phyloP scores from a whole-genome alignment of 2,888 invertebrate genomes.

The Acleris sparsana region DNA sequence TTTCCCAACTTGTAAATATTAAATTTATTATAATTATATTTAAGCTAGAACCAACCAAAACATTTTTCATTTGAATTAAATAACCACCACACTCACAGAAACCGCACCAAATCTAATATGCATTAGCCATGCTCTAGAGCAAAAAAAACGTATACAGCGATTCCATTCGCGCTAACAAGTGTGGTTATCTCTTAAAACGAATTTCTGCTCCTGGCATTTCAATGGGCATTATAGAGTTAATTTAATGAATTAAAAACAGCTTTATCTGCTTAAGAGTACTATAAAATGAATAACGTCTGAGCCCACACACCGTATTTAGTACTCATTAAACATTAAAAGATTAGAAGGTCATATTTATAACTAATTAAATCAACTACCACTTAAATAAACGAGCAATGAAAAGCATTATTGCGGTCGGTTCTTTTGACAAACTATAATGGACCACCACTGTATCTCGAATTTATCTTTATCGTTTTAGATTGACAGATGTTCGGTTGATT shows the following conservation, averaged over 20 bases:
- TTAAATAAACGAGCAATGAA: slow-evolving; percentile 62
- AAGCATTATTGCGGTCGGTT: slow-evolving; percentile 55
- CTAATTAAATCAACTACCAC: slow-evolving; percentile 74
- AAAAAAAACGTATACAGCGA: not conserved
- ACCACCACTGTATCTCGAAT: slow-evolving; percentile 50
- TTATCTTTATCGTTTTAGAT: slow-evolving; percentile 59
- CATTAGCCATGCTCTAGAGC: not conserved
- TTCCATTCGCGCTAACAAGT: not conserved
- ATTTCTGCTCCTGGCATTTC: slow-evolving; percentile 17
- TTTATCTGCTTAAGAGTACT: slow-evolving; percentile 42
- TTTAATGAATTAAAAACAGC: slow-evolving; percentile 12
- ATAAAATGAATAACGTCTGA: slow-evolving; percentile 46
- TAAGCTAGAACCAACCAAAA: too few species aligned
- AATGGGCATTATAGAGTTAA: slow-evolving; percentile 12
- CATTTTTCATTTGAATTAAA: not conserved
- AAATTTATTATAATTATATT: too few species aligned
- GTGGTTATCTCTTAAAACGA: slow-evolving; percentile 2
- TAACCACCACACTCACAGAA: not conserved
- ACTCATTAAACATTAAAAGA: slow-evolving; percentile 67
- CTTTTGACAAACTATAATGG: slow-evolving; percentile 64
- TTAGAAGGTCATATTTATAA: slow-evolving; percentile 70
- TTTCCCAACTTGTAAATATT: too few species aligned
- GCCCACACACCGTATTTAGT: slow-evolving; percentile 47
- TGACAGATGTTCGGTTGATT: slow-evolving; percentile 61
- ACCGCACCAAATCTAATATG: not conserved